Percentiles rank a stretch among this genome's conserved stretches.
Evolutionary conservation across 2,797 vertebrate species (phyloP).

Genomic region (Monodelphis domestica): DNA sequence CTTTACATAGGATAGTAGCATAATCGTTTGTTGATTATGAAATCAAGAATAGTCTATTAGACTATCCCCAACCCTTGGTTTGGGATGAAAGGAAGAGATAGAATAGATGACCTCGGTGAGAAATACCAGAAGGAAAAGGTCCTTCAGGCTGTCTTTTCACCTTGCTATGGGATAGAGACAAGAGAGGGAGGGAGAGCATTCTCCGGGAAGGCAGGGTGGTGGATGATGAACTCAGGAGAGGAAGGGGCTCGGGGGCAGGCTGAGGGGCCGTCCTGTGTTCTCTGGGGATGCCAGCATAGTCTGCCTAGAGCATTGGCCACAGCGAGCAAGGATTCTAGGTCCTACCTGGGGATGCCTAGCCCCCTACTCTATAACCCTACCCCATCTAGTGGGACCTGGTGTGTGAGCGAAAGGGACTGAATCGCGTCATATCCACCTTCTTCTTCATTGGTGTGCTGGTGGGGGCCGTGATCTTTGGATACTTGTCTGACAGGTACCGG

Average conservation of each 20-base stretch:
- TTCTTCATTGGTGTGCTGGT: slow-evolving; percentile 90
- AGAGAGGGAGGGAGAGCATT: not conserved
- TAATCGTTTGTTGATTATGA: not conserved
- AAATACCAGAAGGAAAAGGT: not conserved
- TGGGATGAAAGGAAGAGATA: not conserved
- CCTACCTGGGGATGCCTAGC: not conserved
- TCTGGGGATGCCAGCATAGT: not conserved
- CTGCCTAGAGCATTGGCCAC: not conserved
- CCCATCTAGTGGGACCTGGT: slow-evolving; percentile 91
- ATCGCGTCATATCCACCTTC: slow-evolving; percentile 87
- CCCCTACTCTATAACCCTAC: slow-evolving; percentile 41
- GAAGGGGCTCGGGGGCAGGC: not conserved
- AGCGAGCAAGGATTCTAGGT: not conserved
- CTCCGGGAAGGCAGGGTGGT: not conserved
- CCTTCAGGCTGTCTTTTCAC: not conserved
- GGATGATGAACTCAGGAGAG: not conserved
- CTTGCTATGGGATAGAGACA: not conserved
- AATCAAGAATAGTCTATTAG: not conserved
- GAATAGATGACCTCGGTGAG: not conserved
- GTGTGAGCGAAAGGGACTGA: slow-evolving; percentile 88
- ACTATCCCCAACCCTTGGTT: not conserved
- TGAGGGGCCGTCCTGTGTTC: not conserved
- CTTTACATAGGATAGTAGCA: not conserved
- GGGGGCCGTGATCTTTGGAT: slow-evolving; percentile 89
- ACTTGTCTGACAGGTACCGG: slow-evolving; percentile 90